Evolutionary conservation across 1,140 invertebrate genomes (phyloP).

Genomic region (Cyphomyrmex costatus): DNA sequence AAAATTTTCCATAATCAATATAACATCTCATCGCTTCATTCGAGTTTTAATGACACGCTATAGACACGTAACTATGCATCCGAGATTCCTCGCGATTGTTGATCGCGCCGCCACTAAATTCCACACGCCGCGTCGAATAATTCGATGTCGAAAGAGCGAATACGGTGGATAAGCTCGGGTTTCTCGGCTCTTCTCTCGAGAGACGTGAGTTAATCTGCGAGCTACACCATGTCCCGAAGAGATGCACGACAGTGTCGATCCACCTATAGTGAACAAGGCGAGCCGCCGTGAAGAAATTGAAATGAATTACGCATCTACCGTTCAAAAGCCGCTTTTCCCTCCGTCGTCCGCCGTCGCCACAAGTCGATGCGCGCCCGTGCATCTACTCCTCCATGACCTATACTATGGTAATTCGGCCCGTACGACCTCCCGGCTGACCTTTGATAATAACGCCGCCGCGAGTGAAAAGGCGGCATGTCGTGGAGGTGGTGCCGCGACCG

Average conservation of each 20-base stretch:
- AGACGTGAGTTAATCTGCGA: slow-evolving; percentile 43
- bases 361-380: slow-evolving; percentile 35
- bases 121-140: slow-evolving; percentile 20
- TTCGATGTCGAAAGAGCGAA: slow-evolving; percentile 34
- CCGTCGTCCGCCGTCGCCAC: background rate
- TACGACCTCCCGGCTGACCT: slow-evolving; percentile 84
- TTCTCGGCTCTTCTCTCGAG: background rate
- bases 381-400: slow-evolving; percentile 76
- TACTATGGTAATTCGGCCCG: slow-evolving; percentile 82
- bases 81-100: slow-evolving; percentile 20
- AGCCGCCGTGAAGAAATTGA: slow-evolving; percentile 76
- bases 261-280: slow-evolving; percentile 47
- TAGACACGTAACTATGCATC: background rate
- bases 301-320: slow-evolving; percentile 79
- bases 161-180: background rate
- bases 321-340: background rate
- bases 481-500: slow-evolving; percentile 77
- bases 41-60: background rate
- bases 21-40: background rate
- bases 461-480: slow-evolving; percentile 85
- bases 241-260: slow-evolving; percentile 19
- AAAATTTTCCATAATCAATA: background rate
- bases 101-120: background rate
- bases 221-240: slow-evolving; percentile 2
- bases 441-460: slow-evolving; percentile 83